Evolutionary conservation across 2,797 vertebrate genomes (phyloP).

Genomic region (Gadopsis marmoratus): DNA sequence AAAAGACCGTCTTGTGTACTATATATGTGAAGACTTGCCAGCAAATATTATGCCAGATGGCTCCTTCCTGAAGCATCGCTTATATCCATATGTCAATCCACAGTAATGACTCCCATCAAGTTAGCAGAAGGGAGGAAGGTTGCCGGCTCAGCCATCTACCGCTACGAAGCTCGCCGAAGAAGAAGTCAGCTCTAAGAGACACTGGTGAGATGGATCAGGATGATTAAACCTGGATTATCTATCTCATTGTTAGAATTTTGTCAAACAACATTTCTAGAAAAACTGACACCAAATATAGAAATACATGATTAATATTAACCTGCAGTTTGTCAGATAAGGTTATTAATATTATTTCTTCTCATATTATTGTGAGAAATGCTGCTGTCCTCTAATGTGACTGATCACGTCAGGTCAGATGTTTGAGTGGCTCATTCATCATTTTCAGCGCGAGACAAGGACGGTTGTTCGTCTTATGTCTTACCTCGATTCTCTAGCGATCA

Average conservation of each 20-base stretch:
- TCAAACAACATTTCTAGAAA: background rate
- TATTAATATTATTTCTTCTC: constrained; percentile 19
- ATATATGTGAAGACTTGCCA: constrained; percentile 64
- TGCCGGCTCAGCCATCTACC: constrained; percentile 19
- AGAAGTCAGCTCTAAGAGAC: constrained; percentile 6
- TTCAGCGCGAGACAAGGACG: constrained; percentile 6
- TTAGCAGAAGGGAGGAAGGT: constrained; percentile 51
- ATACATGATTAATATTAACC: background rate
- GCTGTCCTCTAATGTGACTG: constrained; percentile 35
- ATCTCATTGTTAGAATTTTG: background rate
- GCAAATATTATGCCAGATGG: constrained; percentile 72
- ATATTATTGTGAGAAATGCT: constrained; percentile 12
- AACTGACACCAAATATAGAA: background rate
- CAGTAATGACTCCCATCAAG: constrained; percentile 70
- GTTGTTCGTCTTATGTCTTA: constrained; percentile 27
- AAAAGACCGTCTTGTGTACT: constrained; percentile 59
- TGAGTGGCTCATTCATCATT: constrained; percentile 52
- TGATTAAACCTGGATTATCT: background rate
- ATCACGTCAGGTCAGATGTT: constrained; percentile 51
- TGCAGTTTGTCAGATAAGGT: constrained; percentile 5
- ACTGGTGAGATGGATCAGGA: background rate
- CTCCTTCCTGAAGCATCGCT: constrained; percentile 66
- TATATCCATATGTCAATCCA: constrained; percentile 72
- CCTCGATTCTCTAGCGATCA: background rate
- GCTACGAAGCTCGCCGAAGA: constrained; percentile 18